These are phyloP conservation scores for Callionymus lyra DNA, from an alignment of 2,113 vertebrate species.

Conservation along the genomic window DNA sequence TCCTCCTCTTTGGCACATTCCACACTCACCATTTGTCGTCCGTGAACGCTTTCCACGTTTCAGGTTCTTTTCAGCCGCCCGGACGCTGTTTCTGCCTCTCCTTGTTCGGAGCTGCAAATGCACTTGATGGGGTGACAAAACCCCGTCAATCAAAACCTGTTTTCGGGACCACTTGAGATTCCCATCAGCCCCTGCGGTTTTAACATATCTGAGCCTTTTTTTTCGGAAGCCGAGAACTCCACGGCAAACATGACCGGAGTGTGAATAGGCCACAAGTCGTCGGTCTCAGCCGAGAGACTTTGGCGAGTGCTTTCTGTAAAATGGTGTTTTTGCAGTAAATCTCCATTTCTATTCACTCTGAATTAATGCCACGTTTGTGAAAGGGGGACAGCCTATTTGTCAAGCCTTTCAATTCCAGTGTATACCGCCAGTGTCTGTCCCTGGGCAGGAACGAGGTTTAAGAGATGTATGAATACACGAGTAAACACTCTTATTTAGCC, in stretches of 20 bases:
- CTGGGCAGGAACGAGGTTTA: constrained; percentile 32
- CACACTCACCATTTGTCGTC: constrained; percentile 11
- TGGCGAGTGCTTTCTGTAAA: constrained; percentile 22
- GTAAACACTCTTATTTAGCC: constrained; percentile 53
- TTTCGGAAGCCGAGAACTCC: constrained; percentile 27
- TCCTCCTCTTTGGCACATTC: not conserved
- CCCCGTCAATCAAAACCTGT: constrained; percentile 54
- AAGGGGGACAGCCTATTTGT: constrained; percentile 47
- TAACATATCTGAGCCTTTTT: constrained; percentile 48
- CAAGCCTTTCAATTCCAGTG: constrained; percentile 49
- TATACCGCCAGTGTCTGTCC: constrained; percentile 27
- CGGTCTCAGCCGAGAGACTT: constrained; percentile 16
- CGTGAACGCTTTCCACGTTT: constrained; percentile 25
- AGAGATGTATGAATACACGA: constrained; percentile 44
- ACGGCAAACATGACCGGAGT: constrained; percentile 41
- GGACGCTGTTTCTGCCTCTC: constrained; percentile 24
- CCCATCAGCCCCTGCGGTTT: constrained; percentile 28
- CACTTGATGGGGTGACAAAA: constrained; percentile 52
- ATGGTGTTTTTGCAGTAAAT: constrained; percentile 22
- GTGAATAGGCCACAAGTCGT: constrained; percentile 28
- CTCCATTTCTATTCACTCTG: constrained; percentile 13
- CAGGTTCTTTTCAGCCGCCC: constrained; percentile 27
- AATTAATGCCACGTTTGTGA: constrained; percentile 42
- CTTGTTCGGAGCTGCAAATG: constrained; percentile 32
- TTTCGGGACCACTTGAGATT: constrained; percentile 57